Percentiles rank a stretch among this genome's conserved stretches.
Evolutionary conservation across 2,113 vertebrate genomes (phyloP).

Genomic region (Madoqua kirkii): DNA sequence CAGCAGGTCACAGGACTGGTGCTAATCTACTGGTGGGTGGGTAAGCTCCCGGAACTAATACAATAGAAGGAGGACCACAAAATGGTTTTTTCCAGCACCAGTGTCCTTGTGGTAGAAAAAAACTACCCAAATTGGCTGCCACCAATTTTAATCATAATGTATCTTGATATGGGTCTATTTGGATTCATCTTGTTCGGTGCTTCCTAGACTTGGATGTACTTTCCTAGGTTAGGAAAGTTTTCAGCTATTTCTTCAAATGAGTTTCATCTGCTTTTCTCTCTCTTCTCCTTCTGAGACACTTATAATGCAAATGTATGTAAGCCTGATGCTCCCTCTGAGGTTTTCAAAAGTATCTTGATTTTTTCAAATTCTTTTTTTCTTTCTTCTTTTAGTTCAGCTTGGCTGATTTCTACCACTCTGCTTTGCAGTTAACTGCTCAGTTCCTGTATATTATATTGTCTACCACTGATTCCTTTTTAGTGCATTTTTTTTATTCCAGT

Average conservation of each 20-base stretch:
- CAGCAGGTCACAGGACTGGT: too few species aligned
- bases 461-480: not conserved
- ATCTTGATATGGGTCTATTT: not conserved
- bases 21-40: not conserved
- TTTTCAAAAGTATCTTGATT: not conserved
- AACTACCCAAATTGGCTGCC: not conserved
- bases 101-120: not conserved
- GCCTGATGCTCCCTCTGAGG: not conserved
- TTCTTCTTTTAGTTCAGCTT: not conserved
- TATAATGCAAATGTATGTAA: not conserved
- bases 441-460: not conserved
- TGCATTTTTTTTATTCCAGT: not conserved
- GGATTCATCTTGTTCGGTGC: not conserved
- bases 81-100: not conserved
- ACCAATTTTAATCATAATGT: not conserved
- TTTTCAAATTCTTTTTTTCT: not conserved
- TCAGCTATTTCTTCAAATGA: not conserved
- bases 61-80: too few species aligned
- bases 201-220: not conserved
- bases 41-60: not conserved
- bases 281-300: not conserved
- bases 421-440: not conserved
- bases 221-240: not conserved
- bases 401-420: not conserved
- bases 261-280: not conserved